These are phyloP conservation scores for Pan paniscus DNA, from an alignment of 2,113 vertebrate species.

Conservation along the genomic window DNA sequence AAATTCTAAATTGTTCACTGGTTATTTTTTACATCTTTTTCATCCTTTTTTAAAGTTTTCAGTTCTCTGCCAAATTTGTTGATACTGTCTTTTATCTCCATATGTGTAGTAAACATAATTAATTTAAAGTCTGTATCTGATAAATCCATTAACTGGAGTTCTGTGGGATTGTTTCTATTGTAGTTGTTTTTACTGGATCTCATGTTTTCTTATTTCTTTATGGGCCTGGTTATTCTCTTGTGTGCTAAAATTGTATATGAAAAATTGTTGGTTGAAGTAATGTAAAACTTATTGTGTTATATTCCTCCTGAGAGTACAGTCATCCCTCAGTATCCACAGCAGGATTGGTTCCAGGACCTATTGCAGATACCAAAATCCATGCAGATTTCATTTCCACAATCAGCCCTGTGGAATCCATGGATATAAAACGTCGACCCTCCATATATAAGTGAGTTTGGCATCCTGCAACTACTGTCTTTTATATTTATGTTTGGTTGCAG, in stretches of 20 bases:
- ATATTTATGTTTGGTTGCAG: not conserved
- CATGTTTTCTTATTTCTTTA: not conserved
- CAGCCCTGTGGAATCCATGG: not conserved
- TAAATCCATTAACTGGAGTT: not conserved
- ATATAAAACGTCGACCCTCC: not conserved
- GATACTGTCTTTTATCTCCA: not conserved
- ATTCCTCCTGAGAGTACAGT: not conserved
- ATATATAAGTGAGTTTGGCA: not conserved
- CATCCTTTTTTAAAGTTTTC: not conserved
- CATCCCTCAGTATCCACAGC: not conserved
- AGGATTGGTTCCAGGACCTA: not conserved
- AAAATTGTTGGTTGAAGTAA: not conserved
- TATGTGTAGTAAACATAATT: not conserved
- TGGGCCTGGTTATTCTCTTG: not conserved
- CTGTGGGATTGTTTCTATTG: not conserved
- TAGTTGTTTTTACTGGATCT: not conserved
- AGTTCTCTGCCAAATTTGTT: not conserved
- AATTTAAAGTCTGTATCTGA: constrained; percentile 5
- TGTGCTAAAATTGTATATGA: not conserved
- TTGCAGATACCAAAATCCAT: not conserved
- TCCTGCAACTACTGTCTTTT: not conserved
- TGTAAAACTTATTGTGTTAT: not conserved
- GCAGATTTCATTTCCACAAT: not conserved
- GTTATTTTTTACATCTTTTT: not conserved
- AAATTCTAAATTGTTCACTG: not conserved